phyloP scores from a whole-genome alignment of 53 echinoderm and acorn worm species.

The Patiria pectinifera region DNA sequence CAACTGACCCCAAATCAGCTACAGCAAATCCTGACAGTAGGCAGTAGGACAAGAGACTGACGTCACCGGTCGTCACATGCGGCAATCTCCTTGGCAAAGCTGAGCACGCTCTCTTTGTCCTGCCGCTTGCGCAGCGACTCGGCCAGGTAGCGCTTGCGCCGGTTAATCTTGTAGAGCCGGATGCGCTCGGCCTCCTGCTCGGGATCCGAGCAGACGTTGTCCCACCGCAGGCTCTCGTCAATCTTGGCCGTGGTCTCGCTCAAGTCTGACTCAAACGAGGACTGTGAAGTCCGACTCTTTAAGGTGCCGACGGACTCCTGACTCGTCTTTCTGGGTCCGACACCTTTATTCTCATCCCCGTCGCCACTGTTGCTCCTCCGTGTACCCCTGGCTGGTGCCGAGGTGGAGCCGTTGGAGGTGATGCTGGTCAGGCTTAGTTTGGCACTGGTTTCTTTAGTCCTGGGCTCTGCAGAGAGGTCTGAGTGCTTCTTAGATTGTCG shows the following conservation, averaged over 20 bases:
- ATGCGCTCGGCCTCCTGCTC: slow-evolving; percentile 88
- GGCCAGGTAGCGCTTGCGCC: slow-evolving; percentile 90
- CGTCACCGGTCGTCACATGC: slow-evolving; percentile 42
- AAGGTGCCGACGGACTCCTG: slow-evolving; percentile 8
- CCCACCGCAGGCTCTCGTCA: slow-evolving; percentile 93
- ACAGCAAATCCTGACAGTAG: neutral
- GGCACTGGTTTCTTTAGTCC: slow-evolving; percentile 28
- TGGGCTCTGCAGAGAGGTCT: slow-evolving; percentile 26
- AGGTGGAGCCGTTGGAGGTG: slow-evolving; percentile 18
- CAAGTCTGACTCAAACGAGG: slow-evolving; percentile 68
- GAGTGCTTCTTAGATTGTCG: slow-evolving; percentile 40
- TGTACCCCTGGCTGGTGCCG: slow-evolving; percentile 28
- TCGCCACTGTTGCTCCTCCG: slow-evolving; percentile 9
- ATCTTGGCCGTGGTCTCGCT: slow-evolving; percentile 65
- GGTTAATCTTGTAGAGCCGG: slow-evolving; percentile 87
- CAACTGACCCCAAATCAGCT: neutral
- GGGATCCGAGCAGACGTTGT: slow-evolving; percentile 79
- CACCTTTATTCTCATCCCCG: slow-evolving; percentile 2
- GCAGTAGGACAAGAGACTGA: neutral
- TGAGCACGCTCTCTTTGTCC: slow-evolving; percentile 88
- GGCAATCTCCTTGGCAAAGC: slow-evolving; percentile 85
- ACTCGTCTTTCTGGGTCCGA: neutral
- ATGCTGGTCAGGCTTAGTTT: slow-evolving; percentile 27
- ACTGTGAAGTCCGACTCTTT: slow-evolving; percentile 37
- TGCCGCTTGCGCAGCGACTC: slow-evolving; percentile 81